Evolutionary conservation across 1,140 invertebrate genomes (phyloP), one percentile per base, ranked within the genome.

Genomic region (Trichonephila inaurata): DNA sequence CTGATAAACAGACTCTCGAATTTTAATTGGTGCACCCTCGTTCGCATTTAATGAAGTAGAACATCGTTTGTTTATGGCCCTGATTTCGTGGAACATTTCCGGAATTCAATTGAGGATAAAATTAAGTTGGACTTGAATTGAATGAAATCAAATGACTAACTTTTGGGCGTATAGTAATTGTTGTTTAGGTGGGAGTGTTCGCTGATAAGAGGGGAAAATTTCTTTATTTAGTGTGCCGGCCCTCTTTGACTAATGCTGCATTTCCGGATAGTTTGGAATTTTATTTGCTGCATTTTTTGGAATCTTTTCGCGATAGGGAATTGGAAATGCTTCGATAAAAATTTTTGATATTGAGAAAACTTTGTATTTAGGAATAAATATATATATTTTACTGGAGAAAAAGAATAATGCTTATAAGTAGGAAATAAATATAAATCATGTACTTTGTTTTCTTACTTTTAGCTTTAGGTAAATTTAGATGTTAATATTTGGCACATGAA

Each of bases 1-100:
- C 90, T 92, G 90, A 92, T 92, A 92, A 92, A 92, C 90, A 92
- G 90, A 66, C 90, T 69, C 90, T 92, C 90, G 90, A 92, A 92
- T 92, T 92, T 92, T 92, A 92, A 92, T 92, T 92, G 90, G 90
- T 85, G 90, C 90, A 64, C 81, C 61, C 90, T 62, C 66, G 24
- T 81, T 81, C 81, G 28, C 60, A 44, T 85, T 92, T 85, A 92
- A 92, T 92, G 90, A 92, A 92, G 90, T 69, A 92, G 81, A 85
- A 83, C 90, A 92, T 92, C 90, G 90, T 92, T 92, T 91, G 89
- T 91, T 92, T 92, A 92, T 92, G 90, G 81, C 61, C 81, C 90
- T 69, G 90, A 92, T 92, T 92, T 85, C 61, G 81, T 21, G 90
- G 81, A 66, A 92, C 90, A 92, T 92, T 92, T 92, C 90, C 90